Evolutionary conservation across 2,888 invertebrate species (phyloP).

Genomic region (Gisinianus flammeolus): DNA sequence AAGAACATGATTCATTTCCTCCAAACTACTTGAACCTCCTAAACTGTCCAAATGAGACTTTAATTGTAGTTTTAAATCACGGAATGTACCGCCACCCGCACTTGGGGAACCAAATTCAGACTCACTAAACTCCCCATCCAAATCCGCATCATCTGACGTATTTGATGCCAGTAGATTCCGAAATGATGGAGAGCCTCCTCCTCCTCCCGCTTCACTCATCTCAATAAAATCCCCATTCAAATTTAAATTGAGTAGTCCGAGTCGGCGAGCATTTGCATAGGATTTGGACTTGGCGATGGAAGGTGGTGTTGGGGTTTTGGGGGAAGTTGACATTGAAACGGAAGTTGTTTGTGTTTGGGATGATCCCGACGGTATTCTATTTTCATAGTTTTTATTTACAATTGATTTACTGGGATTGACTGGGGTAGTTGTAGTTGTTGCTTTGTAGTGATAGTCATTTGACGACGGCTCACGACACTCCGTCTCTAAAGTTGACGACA

Average conservation of each 20-base stretch:
- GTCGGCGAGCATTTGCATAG: conserved; percentile 6
- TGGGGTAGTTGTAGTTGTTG: neutral
- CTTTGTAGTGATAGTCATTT: too few species aligned
- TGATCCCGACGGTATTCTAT: too few species aligned
- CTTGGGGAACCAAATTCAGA: neutral
- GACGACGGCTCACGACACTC: neutral
- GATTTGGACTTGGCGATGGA: neutral
- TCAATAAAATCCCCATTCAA: neutral
- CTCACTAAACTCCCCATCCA: conserved; percentile 29
- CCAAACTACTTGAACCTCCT: too few species aligned
- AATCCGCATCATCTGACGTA: conserved; percentile 40
- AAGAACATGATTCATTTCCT: too few species aligned
- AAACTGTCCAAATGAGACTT: conserved; percentile 1
- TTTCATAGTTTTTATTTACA: too few species aligned
- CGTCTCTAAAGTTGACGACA: neutral
- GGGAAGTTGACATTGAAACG: neutral
- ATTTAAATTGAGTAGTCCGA: neutral
- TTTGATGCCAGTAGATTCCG: conserved; percentile 42
- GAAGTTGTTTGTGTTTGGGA: neutral
- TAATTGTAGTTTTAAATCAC: neutral
- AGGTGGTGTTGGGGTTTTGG: neutral
- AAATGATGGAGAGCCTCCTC: conserved; percentile 15
- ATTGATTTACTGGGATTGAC: neutral
- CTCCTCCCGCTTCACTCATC: neutral
- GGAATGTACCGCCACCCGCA: neutral